A percentile compares a stretch with the other conserved stretches of the same genome.
These are phyloP conservation scores for Ctenicera cuprea DNA, from an alignment of 2,888 invertebrate species.

Conservation along the genomic window DNA sequence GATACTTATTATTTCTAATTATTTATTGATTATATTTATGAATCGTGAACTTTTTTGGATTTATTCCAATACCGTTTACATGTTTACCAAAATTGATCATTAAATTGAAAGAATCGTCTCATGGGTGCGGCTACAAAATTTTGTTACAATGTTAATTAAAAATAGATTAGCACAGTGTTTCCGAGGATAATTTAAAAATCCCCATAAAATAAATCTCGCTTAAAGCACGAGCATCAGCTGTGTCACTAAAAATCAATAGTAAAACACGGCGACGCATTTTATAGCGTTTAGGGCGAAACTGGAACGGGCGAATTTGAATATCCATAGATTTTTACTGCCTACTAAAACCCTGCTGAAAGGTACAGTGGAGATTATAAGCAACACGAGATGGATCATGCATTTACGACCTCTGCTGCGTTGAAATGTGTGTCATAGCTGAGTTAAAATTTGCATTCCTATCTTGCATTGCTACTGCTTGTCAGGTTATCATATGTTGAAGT, in stretches of 20 bases:
- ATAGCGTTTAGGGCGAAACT: slow-evolving; percentile 41
- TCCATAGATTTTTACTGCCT: slow-evolving; percentile 49
- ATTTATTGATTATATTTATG: no score
- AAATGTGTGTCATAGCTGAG: not conserved
- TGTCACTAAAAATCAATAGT: slow-evolving; percentile 46
- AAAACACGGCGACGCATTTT: slow-evolving; percentile 45
- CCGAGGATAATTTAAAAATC: slow-evolving; percentile 35
- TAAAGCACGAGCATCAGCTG: slow-evolving; percentile 37
- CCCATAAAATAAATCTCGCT: slow-evolving; percentile 37
- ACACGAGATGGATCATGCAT: slow-evolving; percentile 47
- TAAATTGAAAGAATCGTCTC: no score
- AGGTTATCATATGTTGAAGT: no score
- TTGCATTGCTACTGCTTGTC: not conserved
- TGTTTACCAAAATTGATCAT: no score
- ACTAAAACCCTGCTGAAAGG: slow-evolving; percentile 52
- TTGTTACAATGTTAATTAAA: slow-evolving; percentile 35
- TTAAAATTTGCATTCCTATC: not conserved
- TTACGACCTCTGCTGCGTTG: slow-evolving; percentile 24
- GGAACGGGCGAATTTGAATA: slow-evolving; percentile 51
- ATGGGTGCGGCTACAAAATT: not conserved
- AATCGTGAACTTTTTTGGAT: no score
- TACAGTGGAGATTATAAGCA: slow-evolving; percentile 50
- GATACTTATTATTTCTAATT: no score
- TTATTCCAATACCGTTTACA: no score
- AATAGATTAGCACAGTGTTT: slow-evolving; percentile 35